Conservation (phyloP, 23 tunicate species). For the Halocynthia roretzi region DNA sequence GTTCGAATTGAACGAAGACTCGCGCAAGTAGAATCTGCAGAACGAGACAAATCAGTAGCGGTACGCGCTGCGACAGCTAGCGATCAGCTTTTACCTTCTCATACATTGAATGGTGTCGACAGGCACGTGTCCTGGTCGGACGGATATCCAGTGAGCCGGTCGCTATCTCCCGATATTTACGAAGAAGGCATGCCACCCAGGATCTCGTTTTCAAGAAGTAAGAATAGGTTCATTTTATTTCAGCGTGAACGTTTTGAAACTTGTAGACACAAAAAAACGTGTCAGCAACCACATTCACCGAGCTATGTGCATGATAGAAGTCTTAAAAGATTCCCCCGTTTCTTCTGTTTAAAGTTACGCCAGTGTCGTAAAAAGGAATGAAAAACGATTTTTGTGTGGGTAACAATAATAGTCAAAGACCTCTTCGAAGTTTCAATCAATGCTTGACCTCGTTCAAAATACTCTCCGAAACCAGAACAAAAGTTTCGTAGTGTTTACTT, state of each 20-base stretch:
- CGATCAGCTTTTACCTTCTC: background rate
- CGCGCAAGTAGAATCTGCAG: conserved; percentile 5
- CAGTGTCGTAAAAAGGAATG: background rate
- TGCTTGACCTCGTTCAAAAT: no score
- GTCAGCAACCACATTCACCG: no score
- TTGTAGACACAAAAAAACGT: background rate
- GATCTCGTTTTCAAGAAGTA: background rate
- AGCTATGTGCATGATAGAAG: no score
- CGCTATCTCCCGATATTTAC: background rate
- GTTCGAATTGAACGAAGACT: conserved; percentile 4
- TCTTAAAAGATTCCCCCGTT: no score
- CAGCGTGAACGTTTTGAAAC: background rate
- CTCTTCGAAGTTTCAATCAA: no score
- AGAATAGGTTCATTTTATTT: background rate
- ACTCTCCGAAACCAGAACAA: no score
- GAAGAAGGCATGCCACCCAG: conserved; percentile 17
- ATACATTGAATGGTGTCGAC: background rate
- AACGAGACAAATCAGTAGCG: background rate
- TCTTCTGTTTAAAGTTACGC: background rate
- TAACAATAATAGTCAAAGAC: no score
- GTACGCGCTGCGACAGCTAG: background rate
- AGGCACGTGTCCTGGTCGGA: conserved; percentile 28
- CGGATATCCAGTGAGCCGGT: background rate
- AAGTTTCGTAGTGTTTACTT: no score
- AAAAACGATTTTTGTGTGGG: no score